Base-by-base conservation (phyloP, 2,888 invertebrate species). In the Monopis laevigella region DNA sequence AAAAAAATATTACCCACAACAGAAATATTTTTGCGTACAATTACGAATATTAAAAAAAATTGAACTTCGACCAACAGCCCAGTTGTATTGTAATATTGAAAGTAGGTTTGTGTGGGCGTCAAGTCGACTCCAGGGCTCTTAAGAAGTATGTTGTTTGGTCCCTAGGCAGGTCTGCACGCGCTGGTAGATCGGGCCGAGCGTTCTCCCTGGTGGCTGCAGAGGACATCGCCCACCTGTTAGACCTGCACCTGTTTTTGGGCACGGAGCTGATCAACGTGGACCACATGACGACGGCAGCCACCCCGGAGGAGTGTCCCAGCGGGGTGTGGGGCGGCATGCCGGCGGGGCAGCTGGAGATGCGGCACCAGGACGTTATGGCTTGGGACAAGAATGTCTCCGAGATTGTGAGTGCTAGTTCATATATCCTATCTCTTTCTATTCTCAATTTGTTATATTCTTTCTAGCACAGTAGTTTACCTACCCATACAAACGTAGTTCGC, bases 241-340 rank as follows among this genome's bases (percentile, higher is more conserved):
- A 99, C 72, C 81, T 99, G 39, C 94, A 96, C 62, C 81, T 99
- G 48, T 99, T 99, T 70, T 84, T 99, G 39, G 96, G 93, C 26
- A 77, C 97, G 1, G 82, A 84, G 8, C 70, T 89, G 24, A 58
- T 73, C 11, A 18, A 56, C 69, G 1, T 63, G 81, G 0, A 30
- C 51, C 0, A 56, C 28, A 62, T 62, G 2, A 36, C 46, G 1
- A 54, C 70, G 4, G 13, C 14, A 14, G 5, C 13, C 5, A 16
- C 32, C 11, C 4, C 8, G 6, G 24, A 10, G 24, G 13, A 41
- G 51, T 81, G 84, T 43, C 77, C 82, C 21, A 84, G 86, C 53
- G 87, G 86, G 3, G 82, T 87, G 34, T 84, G 91, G 62, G 99
- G 98, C 2, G 80, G 85, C 35, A 84, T 94, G 51, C 96, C 98